Conservation (phyloP, 2,113 vertebrate genomes). For the Pachypanchax playfairii region DNA sequence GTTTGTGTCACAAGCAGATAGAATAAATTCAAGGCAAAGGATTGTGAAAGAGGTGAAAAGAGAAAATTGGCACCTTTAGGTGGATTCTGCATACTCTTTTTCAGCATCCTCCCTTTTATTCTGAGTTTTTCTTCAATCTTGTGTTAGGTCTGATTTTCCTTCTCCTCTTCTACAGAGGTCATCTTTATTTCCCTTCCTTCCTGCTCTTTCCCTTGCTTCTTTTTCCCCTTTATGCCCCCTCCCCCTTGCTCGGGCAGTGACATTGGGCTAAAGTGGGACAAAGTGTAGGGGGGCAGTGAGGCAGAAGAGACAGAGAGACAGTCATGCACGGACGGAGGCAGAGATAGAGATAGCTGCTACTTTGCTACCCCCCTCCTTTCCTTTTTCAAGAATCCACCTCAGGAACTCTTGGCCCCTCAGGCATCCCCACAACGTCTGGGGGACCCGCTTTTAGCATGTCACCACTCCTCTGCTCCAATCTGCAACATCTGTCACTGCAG, state of each 20-base stretch:
- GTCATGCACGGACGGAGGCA: constrained; percentile 54
- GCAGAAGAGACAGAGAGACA: constrained; percentile 77
- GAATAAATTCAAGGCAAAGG: constrained; percentile 42
- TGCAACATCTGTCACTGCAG: constrained; percentile 72
- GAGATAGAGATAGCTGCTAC: constrained; percentile 53
- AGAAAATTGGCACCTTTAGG: constrained; percentile 22
- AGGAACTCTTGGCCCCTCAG: constrained; percentile 64
- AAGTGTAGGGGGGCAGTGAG: constrained; percentile 73
- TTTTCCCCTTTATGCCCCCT: constrained; percentile 40
- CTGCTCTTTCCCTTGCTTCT: constrained; percentile 5
- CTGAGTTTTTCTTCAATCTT: not conserved
- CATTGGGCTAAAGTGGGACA: constrained; percentile 80
- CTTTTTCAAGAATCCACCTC: constrained; percentile 35
- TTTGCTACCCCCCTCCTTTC: constrained; percentile 24
- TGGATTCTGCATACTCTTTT: constrained; percentile 19
- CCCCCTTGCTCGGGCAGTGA: constrained; percentile 72
- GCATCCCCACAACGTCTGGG: constrained; percentile 50
- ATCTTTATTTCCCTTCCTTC: constrained; percentile 19
- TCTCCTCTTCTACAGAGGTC: constrained; percentile 8
- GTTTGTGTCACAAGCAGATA: constrained; percentile 56
- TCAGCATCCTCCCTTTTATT: constrained; percentile 18
- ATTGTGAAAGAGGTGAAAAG: constrained; percentile 17
- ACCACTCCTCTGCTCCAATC: constrained; percentile 66
- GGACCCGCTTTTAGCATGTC: constrained; percentile 72
- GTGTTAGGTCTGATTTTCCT: constrained; percentile 19